phyloP scores from a whole-genome alignment of 2,888 invertebrate genomes.

The Volucella inanis region DNA sequence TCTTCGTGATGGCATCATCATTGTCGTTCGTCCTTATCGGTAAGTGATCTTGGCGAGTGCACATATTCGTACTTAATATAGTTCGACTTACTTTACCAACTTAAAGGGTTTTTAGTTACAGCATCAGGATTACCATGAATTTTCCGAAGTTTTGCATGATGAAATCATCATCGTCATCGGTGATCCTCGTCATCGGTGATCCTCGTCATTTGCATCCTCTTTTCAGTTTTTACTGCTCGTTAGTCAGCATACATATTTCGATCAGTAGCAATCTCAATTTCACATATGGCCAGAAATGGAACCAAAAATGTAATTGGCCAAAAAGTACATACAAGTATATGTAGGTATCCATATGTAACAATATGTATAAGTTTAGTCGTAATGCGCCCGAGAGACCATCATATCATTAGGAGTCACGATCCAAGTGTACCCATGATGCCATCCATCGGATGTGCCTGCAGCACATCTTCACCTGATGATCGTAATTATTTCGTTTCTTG shows the following conservation, averaged over 20 bases:
- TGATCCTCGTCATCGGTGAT: not conserved
- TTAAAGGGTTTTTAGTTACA: no score
- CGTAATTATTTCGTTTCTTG: conserved; percentile 71
- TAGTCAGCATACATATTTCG: conserved; percentile 46
- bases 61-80: conserved; percentile 8
- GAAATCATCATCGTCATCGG: conserved; percentile 58
- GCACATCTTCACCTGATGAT: conserved; percentile 71
- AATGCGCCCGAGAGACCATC: conserved; percentile 67
- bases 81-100: not conserved
- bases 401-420: conserved; percentile 75
- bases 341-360: not conserved
- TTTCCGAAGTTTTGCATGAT: conserved; percentile 60
- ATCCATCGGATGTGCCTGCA: conserved; percentile 55
- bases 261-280: conserved; percentile 37
- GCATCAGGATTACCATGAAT: not conserved
- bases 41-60: conserved; percentile 36
- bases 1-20: conserved; percentile 74
- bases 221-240: conserved; percentile 31
- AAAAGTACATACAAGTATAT: conserved; percentile 21
- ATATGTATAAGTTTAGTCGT: not conserved
- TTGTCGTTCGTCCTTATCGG: conserved; percentile 61
- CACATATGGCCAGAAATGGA: conserved; percentile 25
- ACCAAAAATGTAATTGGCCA: conserved; percentile 60
- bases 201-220: conserved; percentile 16
- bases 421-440: conserved; percentile 65